Percentiles rank a stretch among this genome's conserved stretches.
Conservation (phyloP, 2,113 vertebrate genomes). For the Phrynosoma platyrhinos region DNA sequence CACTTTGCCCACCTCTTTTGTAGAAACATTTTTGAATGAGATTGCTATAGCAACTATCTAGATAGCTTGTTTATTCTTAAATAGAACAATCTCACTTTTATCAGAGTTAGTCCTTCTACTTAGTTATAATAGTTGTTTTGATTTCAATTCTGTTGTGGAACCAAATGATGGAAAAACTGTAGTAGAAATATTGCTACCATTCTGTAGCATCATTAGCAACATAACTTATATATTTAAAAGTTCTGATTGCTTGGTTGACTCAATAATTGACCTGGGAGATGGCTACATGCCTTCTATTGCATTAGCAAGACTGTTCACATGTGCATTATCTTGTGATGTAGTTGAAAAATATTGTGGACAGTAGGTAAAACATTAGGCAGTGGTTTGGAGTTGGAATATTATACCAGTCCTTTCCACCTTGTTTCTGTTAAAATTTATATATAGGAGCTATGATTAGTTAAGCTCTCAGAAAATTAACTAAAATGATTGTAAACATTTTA, state of each 20-base stretch:
- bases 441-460: slow-evolving; percentile 27
- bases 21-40: not conserved
- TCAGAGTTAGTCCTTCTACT: not conserved
- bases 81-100: not conserved
- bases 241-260: not conserved
- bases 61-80: not conserved
- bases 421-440: not conserved
- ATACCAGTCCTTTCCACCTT: not conserved
- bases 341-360: slow-evolving; percentile 20
- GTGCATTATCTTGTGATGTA: slow-evolving; percentile 30
- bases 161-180: not conserved
- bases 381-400: not conserved
- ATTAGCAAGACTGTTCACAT: not conserved
- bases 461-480: slow-evolving; percentile 46
- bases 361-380: slow-evolving; percentile 9
- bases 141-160: not conserved
- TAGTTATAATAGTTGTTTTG: not conserved
- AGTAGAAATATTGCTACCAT: not conserved
- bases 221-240: slow-evolving; percentile 36
- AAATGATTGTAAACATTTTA: slow-evolving; percentile 56
- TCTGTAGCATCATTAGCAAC: not conserved
- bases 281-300: slow-evolving; percentile 6
- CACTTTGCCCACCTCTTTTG: no score
- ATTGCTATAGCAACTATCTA: not conserved
- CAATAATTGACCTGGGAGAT: not conserved